Evolutionary conservation across 2,888 invertebrate species (phyloP).

Genomic region (Terebella lapidaria): DNA sequence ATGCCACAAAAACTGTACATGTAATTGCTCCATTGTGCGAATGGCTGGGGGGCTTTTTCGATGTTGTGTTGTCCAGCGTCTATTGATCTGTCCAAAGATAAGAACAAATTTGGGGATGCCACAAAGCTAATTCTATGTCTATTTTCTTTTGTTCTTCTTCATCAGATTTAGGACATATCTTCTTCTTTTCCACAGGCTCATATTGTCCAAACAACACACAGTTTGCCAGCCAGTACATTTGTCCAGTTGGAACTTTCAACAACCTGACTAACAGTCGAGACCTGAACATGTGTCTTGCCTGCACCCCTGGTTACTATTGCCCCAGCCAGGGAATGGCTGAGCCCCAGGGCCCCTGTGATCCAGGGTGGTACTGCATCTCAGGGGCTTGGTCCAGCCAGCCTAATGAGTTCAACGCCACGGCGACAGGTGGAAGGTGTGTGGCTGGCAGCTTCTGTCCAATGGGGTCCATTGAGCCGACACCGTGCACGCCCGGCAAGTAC

Average conservation of each 20-base stretch:
- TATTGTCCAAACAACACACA: constrained; percentile 42
- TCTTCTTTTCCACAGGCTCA: constrained; percentile 31
- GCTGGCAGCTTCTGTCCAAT: constrained; percentile 45
- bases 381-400: constrained; percentile 41
- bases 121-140: no score
- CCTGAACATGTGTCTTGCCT: constrained; percentile 34
- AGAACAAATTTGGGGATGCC: no score
- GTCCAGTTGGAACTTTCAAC: constrained; percentile 42
- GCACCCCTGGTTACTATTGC: constrained; percentile 45
- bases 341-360: constrained; percentile 36
- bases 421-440: constrained; percentile 40
- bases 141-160: no score
- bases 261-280: constrained; percentile 32
- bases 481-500: constrained; percentile 38
- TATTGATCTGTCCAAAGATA: no score
- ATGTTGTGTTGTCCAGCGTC: no score
- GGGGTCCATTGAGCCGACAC: constrained; percentile 34
- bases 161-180: no score
- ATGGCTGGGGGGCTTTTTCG: no score
- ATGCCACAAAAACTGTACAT: no score
- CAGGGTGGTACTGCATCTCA: constrained; percentile 42
- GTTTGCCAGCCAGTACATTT: constrained; percentile 36
- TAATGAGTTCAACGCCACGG: constrained; percentile 30
- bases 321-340: constrained; percentile 29
- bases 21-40: no score